Evolutionary conservation across 2,797 vertebrate genomes (phyloP).

Genomic region (Ispidina lecontei): DNA sequence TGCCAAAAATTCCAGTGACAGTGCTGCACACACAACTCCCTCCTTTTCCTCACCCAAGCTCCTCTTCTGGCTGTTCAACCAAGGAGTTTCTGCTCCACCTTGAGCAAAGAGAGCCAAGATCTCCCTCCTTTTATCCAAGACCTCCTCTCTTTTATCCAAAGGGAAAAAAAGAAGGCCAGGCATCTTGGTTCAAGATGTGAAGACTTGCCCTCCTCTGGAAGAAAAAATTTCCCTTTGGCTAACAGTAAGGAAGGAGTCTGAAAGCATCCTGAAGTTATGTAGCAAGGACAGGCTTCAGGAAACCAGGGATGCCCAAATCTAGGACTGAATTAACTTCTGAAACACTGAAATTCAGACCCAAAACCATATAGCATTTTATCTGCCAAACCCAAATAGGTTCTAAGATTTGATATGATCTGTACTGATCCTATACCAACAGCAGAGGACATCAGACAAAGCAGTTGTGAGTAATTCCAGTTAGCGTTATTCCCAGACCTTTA

Average conservation of each 20-base stretch:
- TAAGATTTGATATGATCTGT: not conserved
- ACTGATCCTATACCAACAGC: not conserved
- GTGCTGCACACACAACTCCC: not conserved
- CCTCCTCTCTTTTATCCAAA: not conserved
- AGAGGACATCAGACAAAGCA: constrained; percentile 17
- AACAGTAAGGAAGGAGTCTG: not conserved
- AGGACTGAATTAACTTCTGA: not conserved
- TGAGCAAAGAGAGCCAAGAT: not conserved
- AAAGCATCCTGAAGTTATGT: not conserved
- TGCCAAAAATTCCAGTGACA: not conserved
- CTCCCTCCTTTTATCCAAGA: not conserved
- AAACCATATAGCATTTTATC: not conserved
- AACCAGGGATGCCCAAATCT: not conserved
- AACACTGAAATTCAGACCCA: not conserved
- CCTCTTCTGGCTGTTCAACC: not conserved
- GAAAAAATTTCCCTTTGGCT: not conserved
- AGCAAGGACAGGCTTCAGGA: not conserved
- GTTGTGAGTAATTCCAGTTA: not conserved
- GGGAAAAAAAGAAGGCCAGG: not conserved
- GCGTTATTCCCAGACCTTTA: not conserved
- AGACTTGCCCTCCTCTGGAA: not conserved
- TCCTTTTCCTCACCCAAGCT: not conserved
- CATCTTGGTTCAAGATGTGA: not conserved
- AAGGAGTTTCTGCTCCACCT: not conserved
- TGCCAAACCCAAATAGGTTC: not conserved